Evolutionary conservation across 2,113 vertebrate genomes (phyloP).

Genomic region (Ranitomeya variabilis): DNA sequence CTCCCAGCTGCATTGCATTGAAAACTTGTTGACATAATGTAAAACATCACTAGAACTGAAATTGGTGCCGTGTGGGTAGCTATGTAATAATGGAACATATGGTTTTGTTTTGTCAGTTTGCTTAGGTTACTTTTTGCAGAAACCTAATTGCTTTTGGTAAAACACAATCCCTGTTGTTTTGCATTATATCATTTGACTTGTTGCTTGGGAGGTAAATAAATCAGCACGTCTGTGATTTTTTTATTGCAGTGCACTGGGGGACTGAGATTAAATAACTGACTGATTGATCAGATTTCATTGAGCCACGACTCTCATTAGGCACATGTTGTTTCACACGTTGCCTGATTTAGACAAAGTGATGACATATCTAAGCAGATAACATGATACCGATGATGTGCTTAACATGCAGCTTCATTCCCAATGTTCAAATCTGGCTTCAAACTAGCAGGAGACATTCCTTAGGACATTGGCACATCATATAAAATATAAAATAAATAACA

Average conservation of each 20-base stretch:
- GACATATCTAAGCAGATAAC: conserved; percentile 43
- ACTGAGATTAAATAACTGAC: conserved; percentile 39
- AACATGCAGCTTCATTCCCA: conserved; percentile 14
- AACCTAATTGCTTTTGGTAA: conserved; percentile 47
- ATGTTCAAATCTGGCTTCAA: neutral
- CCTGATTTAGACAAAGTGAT: conserved; percentile 40
- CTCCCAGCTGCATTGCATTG: conserved; percentile 51
- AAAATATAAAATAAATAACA: neutral
- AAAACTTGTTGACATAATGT: conserved; percentile 56
- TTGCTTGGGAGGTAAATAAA: conserved; percentile 50
- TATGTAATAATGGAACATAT: conserved; percentile 51
- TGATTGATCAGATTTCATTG: conserved; percentile 49
- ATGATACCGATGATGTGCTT: conserved; percentile 37
- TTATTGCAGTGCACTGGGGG: conserved; percentile 31
- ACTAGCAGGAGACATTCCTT: neutral
- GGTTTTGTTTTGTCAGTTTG: conserved; percentile 54
- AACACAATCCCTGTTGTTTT: conserved; percentile 49
- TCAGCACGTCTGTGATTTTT: conserved; percentile 48
- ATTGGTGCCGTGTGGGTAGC: conserved; percentile 55
- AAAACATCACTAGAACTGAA: conserved; percentile 54
- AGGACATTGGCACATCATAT: neutral
- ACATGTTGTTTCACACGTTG: conserved; percentile 39
- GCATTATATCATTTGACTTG: conserved; percentile 49
- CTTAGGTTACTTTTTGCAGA: conserved; percentile 52
- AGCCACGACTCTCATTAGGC: conserved; percentile 16